Evolutionary conservation across 2,888 invertebrate species (phyloP), one percentile per base, ranked within the genome.

Genomic region (Panzeria rudis): DNA sequence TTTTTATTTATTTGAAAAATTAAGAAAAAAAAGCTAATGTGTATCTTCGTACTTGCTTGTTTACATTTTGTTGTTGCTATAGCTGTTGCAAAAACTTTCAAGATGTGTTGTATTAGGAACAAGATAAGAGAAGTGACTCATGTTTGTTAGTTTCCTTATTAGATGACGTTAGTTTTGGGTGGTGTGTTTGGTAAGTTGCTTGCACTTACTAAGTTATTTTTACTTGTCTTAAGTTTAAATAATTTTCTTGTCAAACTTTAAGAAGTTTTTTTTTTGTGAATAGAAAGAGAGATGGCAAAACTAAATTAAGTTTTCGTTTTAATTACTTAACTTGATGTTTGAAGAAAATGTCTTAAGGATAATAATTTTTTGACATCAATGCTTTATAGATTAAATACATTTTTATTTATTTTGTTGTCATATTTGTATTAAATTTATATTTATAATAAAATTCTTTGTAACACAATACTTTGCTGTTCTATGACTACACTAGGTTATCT

Each of bases 181-280:
- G 32, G 20, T 47, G 44, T 13, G 41, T 44, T 32, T 15, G 15
- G n/a, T 15, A 44, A 44, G 15, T 15, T 15, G 15, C 15, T 44
- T n/a, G n/a, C 44, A 44, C 44, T 41, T 41, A 41, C 11, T 41
- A n/a, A 44, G 15, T 5, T n/a, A 44, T 11, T 68, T 17, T 23
- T 54, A 32, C 3, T 15, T 44, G 32, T 2, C 25, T 68, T 35
- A 47, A 56, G 47, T 68, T 68, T 56, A 23, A 68, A 69, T 47
- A 69, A 78, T 78, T 69, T 78, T 78, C 61, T 61, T 69, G 78
- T 32, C 78, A 62, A 52, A 78, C 41, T 78, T 78, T 71, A 78
- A 50, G 17, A 68, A 59, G 25, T 23, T 56, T 15, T 44, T 41
- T 20, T 32, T 54, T 20, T n/a, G n/a, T 47, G 2, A 29, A 29